Conservation (phyloP, 2,797 vertebrate genomes). For the Tachyglossus aculeatus region DNA sequence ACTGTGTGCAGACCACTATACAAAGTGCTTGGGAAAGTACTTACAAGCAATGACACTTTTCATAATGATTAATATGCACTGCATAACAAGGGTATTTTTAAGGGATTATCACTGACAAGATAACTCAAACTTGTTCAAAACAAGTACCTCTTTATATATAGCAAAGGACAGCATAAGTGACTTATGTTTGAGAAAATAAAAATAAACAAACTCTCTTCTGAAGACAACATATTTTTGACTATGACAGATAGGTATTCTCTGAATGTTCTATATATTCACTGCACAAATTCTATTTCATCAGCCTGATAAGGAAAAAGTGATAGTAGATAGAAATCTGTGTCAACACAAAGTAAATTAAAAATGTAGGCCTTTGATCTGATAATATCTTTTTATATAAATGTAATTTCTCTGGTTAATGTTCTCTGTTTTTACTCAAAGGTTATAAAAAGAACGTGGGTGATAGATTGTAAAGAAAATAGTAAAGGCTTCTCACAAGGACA, state of each 20-base stretch:
- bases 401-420: conserved; percentile 82
- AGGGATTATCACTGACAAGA: too few relatives aligned
- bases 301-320: conserved; percentile 78
- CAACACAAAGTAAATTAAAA: conserved; percentile 89
- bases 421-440: conserved; percentile 76
- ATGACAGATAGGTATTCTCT: conserved; percentile 79
- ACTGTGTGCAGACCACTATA: too few relatives aligned
- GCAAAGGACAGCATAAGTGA: conserved; percentile 63
- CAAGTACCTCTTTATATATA: conserved; percentile 13
- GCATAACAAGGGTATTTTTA: too few relatives aligned
- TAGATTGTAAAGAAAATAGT: conserved; percentile 60
- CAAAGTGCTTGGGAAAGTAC: background rate
- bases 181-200: conserved; percentile 71
- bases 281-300: conserved; percentile 80
- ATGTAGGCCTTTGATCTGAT: conserved; percentile 74
- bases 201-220: conserved; percentile 80
- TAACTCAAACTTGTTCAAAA: background rate
- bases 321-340: conserved; percentile 84
- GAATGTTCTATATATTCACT: conserved; percentile 74
- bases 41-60: background rate
- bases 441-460: conserved; percentile 62
- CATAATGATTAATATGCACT: too few relatives aligned
- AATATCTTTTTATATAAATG: conserved; percentile 76
- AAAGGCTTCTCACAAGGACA: conserved; percentile 46
- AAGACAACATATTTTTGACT: conserved; percentile 83